Percentiles rank a stretch among this genome's conserved stretches.
Conservation (phyloP, 1,140 invertebrate species). For the Cecropterus lyciades region DNA sequence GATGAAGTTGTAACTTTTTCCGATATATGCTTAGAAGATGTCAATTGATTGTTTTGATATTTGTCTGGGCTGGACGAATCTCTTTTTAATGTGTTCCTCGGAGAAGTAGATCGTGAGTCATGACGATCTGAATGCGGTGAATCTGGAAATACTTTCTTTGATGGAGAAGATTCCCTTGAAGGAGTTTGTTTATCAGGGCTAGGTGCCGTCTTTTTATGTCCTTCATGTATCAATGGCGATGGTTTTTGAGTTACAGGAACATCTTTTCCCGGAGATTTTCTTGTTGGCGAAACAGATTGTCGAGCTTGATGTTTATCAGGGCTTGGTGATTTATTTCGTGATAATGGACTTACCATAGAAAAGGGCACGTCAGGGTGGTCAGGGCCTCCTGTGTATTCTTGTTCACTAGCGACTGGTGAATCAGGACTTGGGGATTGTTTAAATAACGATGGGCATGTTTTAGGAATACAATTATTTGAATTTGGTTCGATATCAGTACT, state of each 20-base stretch:
- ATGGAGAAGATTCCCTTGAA: constrained; percentile 16
- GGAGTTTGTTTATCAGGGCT: constrained; percentile 9
- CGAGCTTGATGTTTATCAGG: constrained; percentile 18
- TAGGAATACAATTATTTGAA: neutral
- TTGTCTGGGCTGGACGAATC: constrained; percentile 20
- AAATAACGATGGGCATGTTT: constrained; percentile 14
- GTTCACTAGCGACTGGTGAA: constrained; percentile 18
- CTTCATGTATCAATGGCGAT: neutral
- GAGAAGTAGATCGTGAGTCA: constrained; percentile 17
- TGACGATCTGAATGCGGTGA: neutral
- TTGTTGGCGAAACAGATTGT: constrained; percentile 22
- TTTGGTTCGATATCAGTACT: neutral
- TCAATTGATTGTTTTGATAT: neutral
- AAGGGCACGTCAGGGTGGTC: neutral
- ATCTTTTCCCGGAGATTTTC: constrained; percentile 27
- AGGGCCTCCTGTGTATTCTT: neutral
- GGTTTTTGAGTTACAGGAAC: neutral
- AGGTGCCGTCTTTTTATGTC: neutral
- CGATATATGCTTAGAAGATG: constrained; percentile 1
- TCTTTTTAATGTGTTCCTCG: constrained; percentile 3
- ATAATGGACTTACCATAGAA: constrained; percentile 3
- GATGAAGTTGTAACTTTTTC: constrained; percentile 14
- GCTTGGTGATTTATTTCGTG: constrained; percentile 32
- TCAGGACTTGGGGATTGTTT: constrained; percentile 30
- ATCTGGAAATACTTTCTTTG: constrained; percentile 7